Conservation (phyloP, 2,797 vertebrate species). For the Myiotriccus ornatus region DNA sequence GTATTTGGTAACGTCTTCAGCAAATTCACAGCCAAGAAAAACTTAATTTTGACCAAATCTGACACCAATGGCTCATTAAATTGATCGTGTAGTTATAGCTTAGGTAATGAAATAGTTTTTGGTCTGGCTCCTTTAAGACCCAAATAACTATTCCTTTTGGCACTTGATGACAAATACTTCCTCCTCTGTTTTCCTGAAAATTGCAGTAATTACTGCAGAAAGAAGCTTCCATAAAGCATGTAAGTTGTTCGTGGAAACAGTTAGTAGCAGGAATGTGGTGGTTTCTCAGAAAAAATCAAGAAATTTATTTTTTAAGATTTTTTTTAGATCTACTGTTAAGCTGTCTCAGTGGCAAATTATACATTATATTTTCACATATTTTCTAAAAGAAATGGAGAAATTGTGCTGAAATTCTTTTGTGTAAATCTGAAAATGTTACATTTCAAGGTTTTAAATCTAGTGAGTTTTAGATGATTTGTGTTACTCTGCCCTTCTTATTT, state of each 20-base stretch:
- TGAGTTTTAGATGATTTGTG: background rate
- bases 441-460: background rate
- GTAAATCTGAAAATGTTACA: background rate
- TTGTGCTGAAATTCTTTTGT: background rate
- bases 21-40: background rate
- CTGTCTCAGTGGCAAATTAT: background rate
- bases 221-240: background rate
- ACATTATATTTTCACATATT: background rate
- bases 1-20: background rate
- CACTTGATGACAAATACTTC: background rate
- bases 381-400: background rate
- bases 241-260: background rate
- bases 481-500: background rate
- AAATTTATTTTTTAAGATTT: background rate
- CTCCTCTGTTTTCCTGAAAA: background rate
- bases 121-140: background rate
- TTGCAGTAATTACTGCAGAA: background rate
- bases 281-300: background rate
- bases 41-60: background rate
- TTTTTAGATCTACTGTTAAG: background rate
- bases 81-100: background rate
- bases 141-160: background rate
- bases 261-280: background rate
- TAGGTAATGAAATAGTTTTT: background rate
- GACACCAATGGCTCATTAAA: background rate